Base-by-base conservation (phyloP, 2,888 invertebrate species). In the Megastigmus dorsalis region DNA sequence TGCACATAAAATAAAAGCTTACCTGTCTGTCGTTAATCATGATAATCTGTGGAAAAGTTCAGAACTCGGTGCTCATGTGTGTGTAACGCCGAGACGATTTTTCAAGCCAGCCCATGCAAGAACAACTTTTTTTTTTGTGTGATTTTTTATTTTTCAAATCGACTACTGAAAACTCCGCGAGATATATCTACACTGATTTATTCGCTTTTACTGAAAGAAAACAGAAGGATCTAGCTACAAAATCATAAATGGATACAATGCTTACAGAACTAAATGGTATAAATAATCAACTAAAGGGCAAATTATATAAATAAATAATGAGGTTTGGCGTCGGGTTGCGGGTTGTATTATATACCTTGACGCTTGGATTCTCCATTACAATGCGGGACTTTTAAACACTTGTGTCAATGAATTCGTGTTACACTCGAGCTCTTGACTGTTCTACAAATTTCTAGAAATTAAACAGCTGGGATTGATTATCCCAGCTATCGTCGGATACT, bases 21-120 rank as follows among this genome's bases (percentile, higher is more conserved):
- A 87, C 87, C 86, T 87, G 86, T 81, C 83, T 85, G 79, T 87
- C 85, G 82, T 87, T 88, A 78, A 86, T 88, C 87, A 88, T 88
- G 81, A 78, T 75, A 70, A 73, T 72, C 77, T 69, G 75, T 57
- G 69, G 54, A 69, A 63, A 74, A 67, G 78, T 73, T 76, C 74
- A 78, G 77, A 76, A 75, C 76, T 77, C 73, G 73, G 77, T 72
- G 71, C 68, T 79, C 79, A 79, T 78, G 77, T 78, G 77, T 57
- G 4, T 50, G 41, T 72, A 55, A 50, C 43, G 48, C 23, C 63
- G 48, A 59, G 38, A 50, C 33, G 75, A 38, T 60, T 76, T n/a
- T 45, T 75, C 75, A 80, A 80, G 77, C 73, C 78, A 79, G 79
- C 74, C 81, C 82, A 82, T 82, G 82, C 82, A 82, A 80, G 67